Evolutionary conservation across 1,140 invertebrate species (phyloP).

Genomic region (Phenacoccus solenopsis): DNA sequence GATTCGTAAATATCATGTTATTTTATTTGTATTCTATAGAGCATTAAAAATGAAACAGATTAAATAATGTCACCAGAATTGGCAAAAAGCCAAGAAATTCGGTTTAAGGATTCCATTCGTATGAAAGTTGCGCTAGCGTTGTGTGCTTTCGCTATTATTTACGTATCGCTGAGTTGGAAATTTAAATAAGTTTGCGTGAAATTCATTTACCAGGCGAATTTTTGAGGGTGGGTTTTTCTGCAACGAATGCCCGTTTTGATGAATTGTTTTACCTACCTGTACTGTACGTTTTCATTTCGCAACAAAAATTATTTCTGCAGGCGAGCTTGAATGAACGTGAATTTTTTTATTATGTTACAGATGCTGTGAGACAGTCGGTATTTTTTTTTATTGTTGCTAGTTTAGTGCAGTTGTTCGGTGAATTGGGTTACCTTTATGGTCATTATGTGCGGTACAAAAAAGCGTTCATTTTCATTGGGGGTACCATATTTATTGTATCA

Average conservation of each 20-base stretch:
- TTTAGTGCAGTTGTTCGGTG: constrained; percentile 44
- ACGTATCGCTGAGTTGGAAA: neutral
- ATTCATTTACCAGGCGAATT: neutral
- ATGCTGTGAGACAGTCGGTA: constrained; percentile 53
- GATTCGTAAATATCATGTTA: neutral
- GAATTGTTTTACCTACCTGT: too few relatives aligned
- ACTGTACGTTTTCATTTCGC: too few relatives aligned
- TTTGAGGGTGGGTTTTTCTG: too few relatives aligned
- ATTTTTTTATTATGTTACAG: constrained; percentile 37
- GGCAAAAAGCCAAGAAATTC: neutral
- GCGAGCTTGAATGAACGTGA: too few relatives aligned
- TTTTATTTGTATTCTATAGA: neutral
- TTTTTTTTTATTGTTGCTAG: constrained; percentile 49
- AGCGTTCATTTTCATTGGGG: constrained; percentile 49
- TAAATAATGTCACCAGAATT: neutral
- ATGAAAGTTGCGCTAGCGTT: neutral
- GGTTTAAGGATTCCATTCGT: too few relatives aligned
- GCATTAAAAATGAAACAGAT: constrained; percentile 3
- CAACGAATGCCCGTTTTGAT: too few relatives aligned
- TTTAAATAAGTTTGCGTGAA: too few relatives aligned
- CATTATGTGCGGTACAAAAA: constrained; percentile 42
- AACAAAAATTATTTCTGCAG: too few relatives aligned
- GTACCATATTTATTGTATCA: constrained; percentile 55
- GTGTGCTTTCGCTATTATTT: neutral
- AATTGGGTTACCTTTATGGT: constrained; percentile 47